A percentile compares a stretch with the other conserved stretches of the same genome.
Evolutionary conservation across 2,113 vertebrate species (phyloP).

Genomic region (Carassius carassius): DNA sequence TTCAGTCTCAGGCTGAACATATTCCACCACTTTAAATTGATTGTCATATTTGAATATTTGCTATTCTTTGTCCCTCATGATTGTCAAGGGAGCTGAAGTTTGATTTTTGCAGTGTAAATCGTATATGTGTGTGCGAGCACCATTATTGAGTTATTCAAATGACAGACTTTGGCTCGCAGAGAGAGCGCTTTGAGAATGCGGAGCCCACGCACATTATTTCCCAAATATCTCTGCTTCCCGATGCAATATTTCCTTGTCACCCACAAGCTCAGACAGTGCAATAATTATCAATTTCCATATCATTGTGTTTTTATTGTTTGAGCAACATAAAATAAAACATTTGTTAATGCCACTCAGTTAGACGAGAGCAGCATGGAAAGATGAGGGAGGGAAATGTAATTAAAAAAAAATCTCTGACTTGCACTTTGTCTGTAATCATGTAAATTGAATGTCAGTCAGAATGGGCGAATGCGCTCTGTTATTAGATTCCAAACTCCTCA

Average conservation of each 20-base stretch:
- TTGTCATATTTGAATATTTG: constrained; percentile 45
- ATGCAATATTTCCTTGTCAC: constrained; percentile 69
- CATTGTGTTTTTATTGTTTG: constrained; percentile 68
- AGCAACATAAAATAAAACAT: constrained; percentile 70
- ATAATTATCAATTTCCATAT: constrained; percentile 80
- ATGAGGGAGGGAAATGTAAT: constrained; percentile 64
- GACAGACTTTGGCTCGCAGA: constrained; percentile 9
- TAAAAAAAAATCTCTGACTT: constrained; percentile 61
- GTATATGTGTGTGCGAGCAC: constrained; percentile 5
- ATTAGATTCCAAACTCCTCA: constrained; percentile 56
- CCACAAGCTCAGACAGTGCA: constrained; percentile 66
- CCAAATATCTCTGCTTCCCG: constrained; percentile 66
- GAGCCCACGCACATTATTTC: constrained; percentile 69
- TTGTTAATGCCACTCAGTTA: constrained; percentile 67
- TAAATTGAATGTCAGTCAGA: constrained; percentile 66
- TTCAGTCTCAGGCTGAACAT: background rate
- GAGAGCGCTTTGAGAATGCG: constrained; percentile 46
- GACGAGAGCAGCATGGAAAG: constrained; percentile 58
- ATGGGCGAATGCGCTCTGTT: constrained; percentile 55
- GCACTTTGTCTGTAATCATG: constrained; percentile 62
- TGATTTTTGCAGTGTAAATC: constrained; percentile 39
- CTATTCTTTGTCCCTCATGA: constrained; percentile 41
- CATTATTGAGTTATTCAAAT: constrained; percentile 48
- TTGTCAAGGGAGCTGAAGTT: constrained; percentile 37
- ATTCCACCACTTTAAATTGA: constrained; percentile 7